Conservation (phyloP, 2,113 vertebrate genomes). For the Austrofundulus limnaeus region DNA sequence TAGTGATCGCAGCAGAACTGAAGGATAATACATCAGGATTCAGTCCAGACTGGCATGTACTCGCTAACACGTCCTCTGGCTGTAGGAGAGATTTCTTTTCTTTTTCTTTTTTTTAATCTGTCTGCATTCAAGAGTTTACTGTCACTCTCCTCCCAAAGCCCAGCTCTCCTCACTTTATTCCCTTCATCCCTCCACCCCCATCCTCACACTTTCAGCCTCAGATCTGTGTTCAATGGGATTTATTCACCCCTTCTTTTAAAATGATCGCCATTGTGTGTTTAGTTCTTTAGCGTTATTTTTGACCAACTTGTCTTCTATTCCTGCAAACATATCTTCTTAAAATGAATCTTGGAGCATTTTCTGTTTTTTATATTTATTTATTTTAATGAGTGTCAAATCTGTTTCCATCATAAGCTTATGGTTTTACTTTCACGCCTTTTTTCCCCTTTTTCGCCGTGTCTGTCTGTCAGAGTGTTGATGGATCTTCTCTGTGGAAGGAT, state of each 20-base stretch:
- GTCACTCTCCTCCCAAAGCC: conserved; percentile 48
- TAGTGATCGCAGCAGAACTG: conserved; percentile 13
- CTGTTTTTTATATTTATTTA: background rate
- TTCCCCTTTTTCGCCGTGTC: conserved; percentile 32
- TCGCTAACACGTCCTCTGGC: conserved; percentile 17
- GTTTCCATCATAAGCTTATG: conserved; percentile 23
- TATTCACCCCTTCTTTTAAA: conserved; percentile 41
- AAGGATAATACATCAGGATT: conserved; percentile 23
- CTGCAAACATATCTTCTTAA: conserved; percentile 14
- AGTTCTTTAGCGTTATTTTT: conserved; percentile 38
- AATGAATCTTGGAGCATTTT: conserved; percentile 19
- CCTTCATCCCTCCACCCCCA: conserved; percentile 38
- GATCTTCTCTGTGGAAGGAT: conserved; percentile 53
- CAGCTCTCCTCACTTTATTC: conserved; percentile 34
- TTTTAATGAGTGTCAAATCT: conserved; percentile 18
- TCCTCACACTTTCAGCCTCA: conserved; percentile 33
- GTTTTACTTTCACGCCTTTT: conserved; percentile 30
- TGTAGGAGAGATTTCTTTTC: conserved; percentile 16
- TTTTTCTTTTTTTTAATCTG: conserved; percentile 51
- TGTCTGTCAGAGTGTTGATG: conserved; percentile 45
- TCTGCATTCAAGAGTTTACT: conserved; percentile 50
- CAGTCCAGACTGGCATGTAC: conserved; percentile 10
- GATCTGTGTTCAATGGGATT: conserved; percentile 37
- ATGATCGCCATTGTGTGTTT: conserved; percentile 16
- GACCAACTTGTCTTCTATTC: conserved; percentile 9